Percentiles rank a stretch among this genome's conserved stretches.
These are phyloP conservation scores for Hoplodrina blanda DNA, from an alignment of 2,888 invertebrate species.

Conservation along the genomic window DNA sequence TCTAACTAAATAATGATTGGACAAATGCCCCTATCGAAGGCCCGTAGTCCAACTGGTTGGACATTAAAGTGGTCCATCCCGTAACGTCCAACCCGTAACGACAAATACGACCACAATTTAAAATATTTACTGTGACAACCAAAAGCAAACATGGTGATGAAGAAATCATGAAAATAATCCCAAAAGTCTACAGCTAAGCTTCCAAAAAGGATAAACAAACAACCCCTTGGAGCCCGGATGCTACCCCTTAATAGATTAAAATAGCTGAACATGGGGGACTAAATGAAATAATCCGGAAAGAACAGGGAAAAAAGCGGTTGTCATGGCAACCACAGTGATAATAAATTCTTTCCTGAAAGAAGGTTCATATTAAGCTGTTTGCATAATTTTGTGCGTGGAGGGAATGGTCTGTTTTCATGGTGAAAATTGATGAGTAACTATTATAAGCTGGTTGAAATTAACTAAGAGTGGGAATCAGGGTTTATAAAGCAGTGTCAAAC, in stretches of 20 bases:
- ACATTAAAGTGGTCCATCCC: background rate
- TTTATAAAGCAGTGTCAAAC: background rate
- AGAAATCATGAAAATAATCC: conserved; percentile 12
- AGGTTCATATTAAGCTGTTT: conserved; percentile 59
- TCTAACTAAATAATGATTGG: no score
- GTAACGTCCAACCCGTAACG: no score
- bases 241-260: conserved; percentile 59
- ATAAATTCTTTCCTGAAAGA: conserved; percentile 53
- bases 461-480: background rate
- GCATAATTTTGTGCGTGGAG: conserved; percentile 50
- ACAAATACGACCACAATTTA: no score
- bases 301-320: conserved; percentile 49
- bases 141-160: conserved; percentile 10
- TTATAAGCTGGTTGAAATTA: conserved; percentile 16
- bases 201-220: conserved; percentile 34
- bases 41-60: no score
- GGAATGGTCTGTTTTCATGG: conserved; percentile 25
- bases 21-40: no score
- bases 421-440: conserved; percentile 18
- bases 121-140: background rate
- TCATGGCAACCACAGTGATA: conserved; percentile 46
- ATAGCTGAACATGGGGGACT: conserved; percentile 49
- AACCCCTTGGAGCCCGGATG: conserved; percentile 33
- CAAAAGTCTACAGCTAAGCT: conserved; percentile 15
- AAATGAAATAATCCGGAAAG: conserved; percentile 55